These are phyloP conservation scores for Oreochromis tanganicae DNA, from an alignment of 2,113 vertebrate genomes.

Conservation along the genomic window DNA sequence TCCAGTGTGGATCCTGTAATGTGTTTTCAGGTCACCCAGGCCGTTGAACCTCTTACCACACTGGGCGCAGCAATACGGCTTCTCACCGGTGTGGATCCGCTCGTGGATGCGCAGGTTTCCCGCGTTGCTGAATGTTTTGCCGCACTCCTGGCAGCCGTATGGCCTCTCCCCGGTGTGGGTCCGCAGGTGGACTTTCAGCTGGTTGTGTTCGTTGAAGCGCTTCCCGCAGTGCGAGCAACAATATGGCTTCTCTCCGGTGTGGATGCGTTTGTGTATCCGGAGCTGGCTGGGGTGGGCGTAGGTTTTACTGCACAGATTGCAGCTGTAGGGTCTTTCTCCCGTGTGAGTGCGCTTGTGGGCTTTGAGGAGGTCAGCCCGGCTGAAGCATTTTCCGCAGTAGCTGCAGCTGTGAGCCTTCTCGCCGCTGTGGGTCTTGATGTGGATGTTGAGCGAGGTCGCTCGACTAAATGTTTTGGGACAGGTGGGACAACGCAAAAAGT, in stretches of 20 bases:
- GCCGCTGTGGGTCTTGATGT: conserved; percentile 53
- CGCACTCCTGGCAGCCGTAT: conserved; percentile 65
- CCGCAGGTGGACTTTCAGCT: conserved; percentile 70
- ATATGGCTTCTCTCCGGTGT: conserved; percentile 73
- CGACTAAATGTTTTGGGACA: conserved; percentile 63
- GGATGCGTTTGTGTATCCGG: conserved; percentile 66
- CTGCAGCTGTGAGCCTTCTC: conserved; percentile 62
- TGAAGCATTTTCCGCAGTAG: conserved; percentile 64
- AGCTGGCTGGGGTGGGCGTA: conserved; percentile 70
- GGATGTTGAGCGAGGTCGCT: conserved; percentile 48
- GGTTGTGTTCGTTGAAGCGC: conserved; percentile 72
- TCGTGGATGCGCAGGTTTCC: conserved; percentile 71
- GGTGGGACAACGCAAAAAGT: conserved; percentile 45
- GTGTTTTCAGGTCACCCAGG: conserved; percentile 69
- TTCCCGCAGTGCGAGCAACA: conserved; percentile 63
- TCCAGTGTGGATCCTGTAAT: conserved; percentile 71
- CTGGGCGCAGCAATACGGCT: conserved; percentile 69
- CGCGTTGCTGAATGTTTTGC: conserved; percentile 66
- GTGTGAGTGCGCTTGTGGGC: conserved; percentile 70
- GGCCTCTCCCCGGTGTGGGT: conserved; percentile 73
- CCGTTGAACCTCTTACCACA: conserved; percentile 72
- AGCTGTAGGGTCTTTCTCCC: conserved; percentile 65
- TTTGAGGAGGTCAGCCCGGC: conserved; percentile 63
- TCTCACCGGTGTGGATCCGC: conserved; percentile 71
- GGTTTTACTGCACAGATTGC: conserved; percentile 65